A percentile compares a stretch with the other conserved stretches of the same genome.
Conservation (phyloP, 2,113 vertebrate species). For the Axis porcinus region DNA sequence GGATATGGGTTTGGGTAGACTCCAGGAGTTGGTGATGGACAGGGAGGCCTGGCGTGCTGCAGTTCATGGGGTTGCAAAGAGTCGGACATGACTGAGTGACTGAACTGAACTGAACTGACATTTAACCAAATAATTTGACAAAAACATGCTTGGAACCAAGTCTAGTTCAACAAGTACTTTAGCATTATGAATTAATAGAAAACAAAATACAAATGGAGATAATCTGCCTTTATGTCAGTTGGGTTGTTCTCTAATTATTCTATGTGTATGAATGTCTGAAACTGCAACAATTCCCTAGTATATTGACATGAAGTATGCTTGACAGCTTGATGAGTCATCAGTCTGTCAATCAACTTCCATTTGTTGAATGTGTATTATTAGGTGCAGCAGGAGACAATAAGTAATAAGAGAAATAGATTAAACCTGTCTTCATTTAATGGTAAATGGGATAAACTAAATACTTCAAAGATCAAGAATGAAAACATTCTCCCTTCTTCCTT, state of each 20-base stretch:
- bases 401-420: neutral
- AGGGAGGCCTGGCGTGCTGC: too few species aligned
- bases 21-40: too few species aligned
- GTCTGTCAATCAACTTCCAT: neutral
- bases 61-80: too few species aligned
- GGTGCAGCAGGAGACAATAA: neutral
- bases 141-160: neutral
- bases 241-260: neutral
- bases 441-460: neutral
- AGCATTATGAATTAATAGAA: neutral
- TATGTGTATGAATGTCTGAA: neutral
- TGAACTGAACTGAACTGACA: too few species aligned
- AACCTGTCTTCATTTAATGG: neutral
- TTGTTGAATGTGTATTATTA: neutral
- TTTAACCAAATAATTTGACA: neutral
- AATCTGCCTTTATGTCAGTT: neutral
- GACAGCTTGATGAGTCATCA: neutral
- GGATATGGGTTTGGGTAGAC: too few species aligned
- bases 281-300: neutral
- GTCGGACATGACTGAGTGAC: too few species aligned
- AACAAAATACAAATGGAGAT: neutral
- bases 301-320: neutral
- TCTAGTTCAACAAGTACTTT: neutral
- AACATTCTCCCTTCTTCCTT: neutral
- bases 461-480: slow-evolving; percentile 1